phyloP scores from a whole-genome alignment of 2,888 invertebrate genomes.

The Agriotes lineatus region DNA sequence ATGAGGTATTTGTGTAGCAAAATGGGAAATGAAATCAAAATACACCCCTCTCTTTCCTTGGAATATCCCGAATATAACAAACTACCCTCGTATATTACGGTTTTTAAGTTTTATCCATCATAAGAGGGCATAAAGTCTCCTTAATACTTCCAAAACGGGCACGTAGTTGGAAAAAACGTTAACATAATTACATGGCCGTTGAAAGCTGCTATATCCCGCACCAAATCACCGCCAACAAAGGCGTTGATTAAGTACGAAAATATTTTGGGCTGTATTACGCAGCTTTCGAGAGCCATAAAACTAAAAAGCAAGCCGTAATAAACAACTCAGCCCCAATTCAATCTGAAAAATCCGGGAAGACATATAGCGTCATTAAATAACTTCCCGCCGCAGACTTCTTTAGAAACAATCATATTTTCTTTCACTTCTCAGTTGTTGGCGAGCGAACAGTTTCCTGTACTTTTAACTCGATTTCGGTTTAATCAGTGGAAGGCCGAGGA shows the following conservation, averaged over 20 bases:
- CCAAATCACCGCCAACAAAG: slow-evolving; percentile 25
- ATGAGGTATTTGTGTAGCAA: no score
- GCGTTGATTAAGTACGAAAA: slow-evolving; percentile 31
- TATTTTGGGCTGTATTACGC: slow-evolving; percentile 21
- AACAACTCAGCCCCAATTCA: slow-evolving; percentile 47
- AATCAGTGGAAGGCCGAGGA: slow-evolving; percentile 37
- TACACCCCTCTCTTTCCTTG: no score
- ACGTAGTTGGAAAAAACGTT: slow-evolving; percentile 21
- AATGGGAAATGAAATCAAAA: no score
- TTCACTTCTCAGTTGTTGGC: slow-evolving; percentile 30
- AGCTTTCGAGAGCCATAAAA: slow-evolving; percentile 29
- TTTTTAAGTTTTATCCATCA: no score
- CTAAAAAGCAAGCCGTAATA: slow-evolving; percentile 39
- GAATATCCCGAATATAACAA: no score
- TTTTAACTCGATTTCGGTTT: slow-evolving; percentile 44
- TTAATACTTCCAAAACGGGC: slow-evolving; percentile 19
- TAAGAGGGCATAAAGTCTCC: slow-evolving; percentile 5
- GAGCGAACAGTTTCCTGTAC: slow-evolving; percentile 36
- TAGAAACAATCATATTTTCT: slow-evolving; percentile 51
- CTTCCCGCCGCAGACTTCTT: slow-evolving; percentile 46
- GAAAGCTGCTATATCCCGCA: slow-evolving; percentile 22
- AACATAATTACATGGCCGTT: slow-evolving; percentile 25
- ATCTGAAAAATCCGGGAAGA: slow-evolving; percentile 50
- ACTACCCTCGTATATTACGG: no score
- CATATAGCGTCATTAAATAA: slow-evolving; percentile 52